These are phyloP conservation scores for Micrasema longulum DNA, from an alignment of 1,140 invertebrate genomes.

Conservation along the genomic window DNA sequence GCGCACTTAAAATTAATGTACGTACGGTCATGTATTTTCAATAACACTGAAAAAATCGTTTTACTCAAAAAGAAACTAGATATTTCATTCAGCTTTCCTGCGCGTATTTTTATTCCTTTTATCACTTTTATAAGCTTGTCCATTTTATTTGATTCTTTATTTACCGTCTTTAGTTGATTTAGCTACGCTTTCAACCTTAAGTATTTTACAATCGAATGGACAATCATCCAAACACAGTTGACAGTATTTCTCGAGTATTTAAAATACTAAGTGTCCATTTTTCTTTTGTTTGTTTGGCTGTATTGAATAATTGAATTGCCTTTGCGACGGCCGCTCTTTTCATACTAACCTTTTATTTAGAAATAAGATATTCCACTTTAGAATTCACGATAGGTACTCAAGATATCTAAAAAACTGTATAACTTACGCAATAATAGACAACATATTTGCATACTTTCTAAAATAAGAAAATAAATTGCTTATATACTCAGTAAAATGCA, in stretches of 20 bases:
- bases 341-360: neutral
- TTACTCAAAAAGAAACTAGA: too few species aligned
- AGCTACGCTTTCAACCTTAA: conserved; percentile 34
- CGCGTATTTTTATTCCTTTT: too few species aligned
- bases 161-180: neutral
- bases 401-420: neutral
- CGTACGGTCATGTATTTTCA: too few species aligned
- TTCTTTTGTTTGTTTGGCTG: conserved; percentile 3
- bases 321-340: conserved; percentile 10
- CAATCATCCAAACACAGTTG: conserved; percentile 13
- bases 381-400: too few species aligned
- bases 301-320: conserved; percentile 10
- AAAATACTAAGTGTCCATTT: neutral
- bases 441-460: neutral
- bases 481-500: too few species aligned
- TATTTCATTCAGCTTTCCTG: too few species aligned
- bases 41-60: too few species aligned
- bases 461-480: too few species aligned
- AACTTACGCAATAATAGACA: neutral
- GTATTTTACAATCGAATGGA: conserved; percentile 26
- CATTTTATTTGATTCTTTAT: too few species aligned
- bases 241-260: conserved; percentile 1
- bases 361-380: too few species aligned
- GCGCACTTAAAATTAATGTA: too few species aligned
- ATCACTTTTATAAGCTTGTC: too few species aligned